These are phyloP conservation scores for Macropus fuliginosus DNA, from an alignment of 2,797 vertebrate species.

Conservation along the genomic window DNA sequence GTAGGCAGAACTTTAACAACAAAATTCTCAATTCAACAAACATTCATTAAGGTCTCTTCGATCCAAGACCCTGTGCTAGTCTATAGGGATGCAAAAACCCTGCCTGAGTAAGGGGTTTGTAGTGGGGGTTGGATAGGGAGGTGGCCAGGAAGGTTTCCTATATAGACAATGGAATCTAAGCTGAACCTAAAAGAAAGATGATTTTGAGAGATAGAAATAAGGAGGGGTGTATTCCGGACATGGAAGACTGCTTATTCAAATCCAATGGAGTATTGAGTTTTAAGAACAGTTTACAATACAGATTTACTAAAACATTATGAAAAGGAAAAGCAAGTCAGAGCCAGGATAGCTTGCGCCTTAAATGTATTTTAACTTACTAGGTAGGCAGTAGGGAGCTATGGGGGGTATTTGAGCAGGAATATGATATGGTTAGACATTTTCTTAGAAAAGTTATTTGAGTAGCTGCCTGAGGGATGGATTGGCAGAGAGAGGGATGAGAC, in stretches of 20 bases:
- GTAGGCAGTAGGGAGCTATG: neutral
- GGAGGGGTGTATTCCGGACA: neutral
- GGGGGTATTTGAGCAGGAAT: neutral
- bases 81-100: neutral
- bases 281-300: neutral
- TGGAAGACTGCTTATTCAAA: neutral
- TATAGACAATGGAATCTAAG: neutral
- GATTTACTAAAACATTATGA: neutral
- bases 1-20: slow-evolving; percentile 59
- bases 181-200: neutral
- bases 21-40: slow-evolving; percentile 38
- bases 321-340: neutral
- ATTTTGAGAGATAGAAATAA: neutral
- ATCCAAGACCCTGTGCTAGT: neutral
- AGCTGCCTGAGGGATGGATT: neutral
- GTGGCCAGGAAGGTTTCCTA: neutral
- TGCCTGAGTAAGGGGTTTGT: neutral
- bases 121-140: neutral
- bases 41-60: neutral
- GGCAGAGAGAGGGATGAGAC: neutral
- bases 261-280: neutral
- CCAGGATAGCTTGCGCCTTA: neutral
- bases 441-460: neutral
- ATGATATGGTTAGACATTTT: neutral
- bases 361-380: neutral